Conservation (phyloP, 2,888 invertebrate genomes). For the Dasysyrphus albostriatus region DNA sequence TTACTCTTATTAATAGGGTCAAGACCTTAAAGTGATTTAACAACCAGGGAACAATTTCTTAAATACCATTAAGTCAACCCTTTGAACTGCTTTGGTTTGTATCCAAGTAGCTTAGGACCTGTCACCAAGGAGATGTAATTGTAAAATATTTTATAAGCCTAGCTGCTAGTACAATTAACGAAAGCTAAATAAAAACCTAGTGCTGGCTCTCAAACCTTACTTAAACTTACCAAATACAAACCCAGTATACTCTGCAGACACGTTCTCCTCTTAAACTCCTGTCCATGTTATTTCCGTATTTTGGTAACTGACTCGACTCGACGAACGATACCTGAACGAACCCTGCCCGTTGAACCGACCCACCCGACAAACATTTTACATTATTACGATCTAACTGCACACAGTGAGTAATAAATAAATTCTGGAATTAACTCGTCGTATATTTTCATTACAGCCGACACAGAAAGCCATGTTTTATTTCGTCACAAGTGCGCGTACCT, state of each 20-base stretch:
- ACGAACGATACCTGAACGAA: background rate
- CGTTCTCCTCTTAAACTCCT: constrained; percentile 1
- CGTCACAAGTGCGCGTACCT: constrained; percentile 83
- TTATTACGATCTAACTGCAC: constrained; percentile 67
- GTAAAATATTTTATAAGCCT: constrained; percentile 48
- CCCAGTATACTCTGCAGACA: background rate
- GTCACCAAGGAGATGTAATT: constrained; percentile 39
- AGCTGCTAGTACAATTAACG: background rate
- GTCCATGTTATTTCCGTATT: constrained; percentile 65
- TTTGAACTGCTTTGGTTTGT: background rate
- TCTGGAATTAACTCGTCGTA: constrained; percentile 83
- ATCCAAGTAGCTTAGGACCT: constrained; percentile 28
- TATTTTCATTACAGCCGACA: constrained; percentile 84
- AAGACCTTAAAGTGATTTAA: background rate
- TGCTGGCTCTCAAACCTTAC: constrained; percentile 6
- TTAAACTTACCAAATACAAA: constrained; percentile 1
- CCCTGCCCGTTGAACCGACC: constrained; percentile 15
- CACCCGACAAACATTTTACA: constrained; percentile 39
- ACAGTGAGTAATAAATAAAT: constrained; percentile 82
- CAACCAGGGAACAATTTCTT: background rate
- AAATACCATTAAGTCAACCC: background rate
- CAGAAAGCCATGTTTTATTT: constrained; percentile 84
- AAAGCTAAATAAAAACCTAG: constrained; percentile 25
- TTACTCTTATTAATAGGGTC: background rate
- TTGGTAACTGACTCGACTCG: constrained; percentile 34